These are phyloP conservation scores for Microcaecilia unicolor DNA, from an alignment of 2,797 vertebrate species.

Conservation along the genomic window DNA sequence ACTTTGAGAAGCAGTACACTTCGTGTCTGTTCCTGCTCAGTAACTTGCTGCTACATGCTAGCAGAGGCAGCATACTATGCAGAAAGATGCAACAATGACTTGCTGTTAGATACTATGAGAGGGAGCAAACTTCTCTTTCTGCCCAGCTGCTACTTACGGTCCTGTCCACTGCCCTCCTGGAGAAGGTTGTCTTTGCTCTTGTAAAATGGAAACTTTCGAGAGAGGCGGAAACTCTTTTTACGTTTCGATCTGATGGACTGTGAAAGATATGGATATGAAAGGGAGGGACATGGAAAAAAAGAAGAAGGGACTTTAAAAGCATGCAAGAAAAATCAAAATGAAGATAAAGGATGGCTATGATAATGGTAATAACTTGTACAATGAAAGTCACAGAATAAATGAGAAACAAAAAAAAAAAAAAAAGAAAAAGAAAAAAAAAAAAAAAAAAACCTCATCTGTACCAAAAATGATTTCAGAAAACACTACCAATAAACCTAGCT, in stretches of 20 bases:
- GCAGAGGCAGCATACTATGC: too few relatives aligned
- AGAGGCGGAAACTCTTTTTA: slow-evolving; percentile 99
- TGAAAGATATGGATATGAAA: slow-evolving; percentile 59
- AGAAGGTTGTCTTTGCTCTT: slow-evolving; percentile 99
- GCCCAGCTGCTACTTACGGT: slow-evolving; percentile 87
- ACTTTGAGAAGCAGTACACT: too few relatives aligned
- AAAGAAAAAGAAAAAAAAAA: slow-evolving; percentile 47
- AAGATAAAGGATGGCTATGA: slow-evolving; percentile 31
- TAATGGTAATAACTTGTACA: slow-evolving; percentile 40
- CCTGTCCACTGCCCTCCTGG: slow-evolving; percentile 88
- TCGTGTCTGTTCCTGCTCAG: too few relatives aligned
- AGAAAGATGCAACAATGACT: too few relatives aligned
- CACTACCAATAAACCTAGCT: too few relatives aligned
- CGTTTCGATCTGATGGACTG: slow-evolving; percentile 98
- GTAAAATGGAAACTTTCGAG: slow-evolving; percentile 99
- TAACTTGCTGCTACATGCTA: too few relatives aligned
- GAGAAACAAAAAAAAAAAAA: slow-evolving; percentile 45
- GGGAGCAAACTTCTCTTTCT: slow-evolving; percentile 24
- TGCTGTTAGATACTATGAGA: too few relatives aligned
- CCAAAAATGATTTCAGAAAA: too few relatives aligned
- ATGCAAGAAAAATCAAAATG: slow-evolving; percentile 9
- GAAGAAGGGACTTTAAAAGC: slow-evolving; percentile 25
- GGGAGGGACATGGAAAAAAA: slow-evolving; percentile 51
- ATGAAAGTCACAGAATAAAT: slow-evolving; percentile 53
- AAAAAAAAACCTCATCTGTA: too few relatives aligned